phyloP scores from a whole-genome alignment of 2,113 vertebrate species.

The Crotalus tigris region DNA sequence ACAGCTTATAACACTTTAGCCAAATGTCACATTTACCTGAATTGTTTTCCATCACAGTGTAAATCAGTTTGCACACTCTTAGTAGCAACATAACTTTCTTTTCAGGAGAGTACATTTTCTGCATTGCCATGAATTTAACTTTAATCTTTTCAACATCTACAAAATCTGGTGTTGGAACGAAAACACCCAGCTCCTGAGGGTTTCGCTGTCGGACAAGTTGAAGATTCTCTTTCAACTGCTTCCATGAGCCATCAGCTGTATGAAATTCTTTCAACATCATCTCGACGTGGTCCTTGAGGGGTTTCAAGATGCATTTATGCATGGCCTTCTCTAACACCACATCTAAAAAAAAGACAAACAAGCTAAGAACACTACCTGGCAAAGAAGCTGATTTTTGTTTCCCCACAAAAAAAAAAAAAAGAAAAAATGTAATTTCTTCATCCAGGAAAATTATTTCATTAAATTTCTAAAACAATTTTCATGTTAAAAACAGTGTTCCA shows the following conservation, averaged over 20 bases:
- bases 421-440: conserved; percentile 15
- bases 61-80: conserved; percentile 93
- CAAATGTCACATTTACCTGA: conserved; percentile 75
- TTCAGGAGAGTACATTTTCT: conserved; percentile 94
- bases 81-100: conserved; percentile 93
- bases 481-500: background rate
- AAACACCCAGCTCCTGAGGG: conserved; percentile 90
- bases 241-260: conserved; percentile 81
- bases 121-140: conserved; percentile 90
- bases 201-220: conserved; percentile 82
- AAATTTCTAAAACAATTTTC: conserved; percentile 16
- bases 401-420: conserved; percentile 1
- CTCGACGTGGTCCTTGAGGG: conserved; percentile 83
- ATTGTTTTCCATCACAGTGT: conserved; percentile 96
- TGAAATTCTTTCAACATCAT: conserved; percentile 84
- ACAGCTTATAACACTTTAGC: background rate
- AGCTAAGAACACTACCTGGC: conserved; percentile 23
- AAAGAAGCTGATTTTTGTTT: conserved; percentile 17
- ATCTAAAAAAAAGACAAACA: conserved; percentile 74
- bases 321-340: conserved; percentile 92
- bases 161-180: conserved; percentile 84
- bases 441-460: conserved; percentile 13
- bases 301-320: conserved; percentile 95
- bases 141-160: conserved; percentile 91
- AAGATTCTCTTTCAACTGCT: conserved; percentile 89